These are phyloP conservation scores for Liposcelis brunnea DNA, from an alignment of 2,888 invertebrate species.

Conservation along the genomic window DNA sequence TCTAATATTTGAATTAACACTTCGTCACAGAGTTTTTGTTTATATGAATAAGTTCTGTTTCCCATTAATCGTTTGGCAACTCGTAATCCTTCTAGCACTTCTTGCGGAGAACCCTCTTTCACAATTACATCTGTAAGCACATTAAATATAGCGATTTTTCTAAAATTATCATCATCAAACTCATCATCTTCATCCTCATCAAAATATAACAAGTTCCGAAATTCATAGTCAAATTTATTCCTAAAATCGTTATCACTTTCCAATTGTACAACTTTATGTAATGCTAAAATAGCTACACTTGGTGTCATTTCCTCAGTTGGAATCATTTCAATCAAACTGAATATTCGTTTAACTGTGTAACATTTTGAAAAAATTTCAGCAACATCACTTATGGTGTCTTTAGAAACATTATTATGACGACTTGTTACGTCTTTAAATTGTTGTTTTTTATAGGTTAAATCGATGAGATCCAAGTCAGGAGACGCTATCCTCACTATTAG, in stretches of 20 bases:
- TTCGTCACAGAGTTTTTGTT: conserved; percentile 40
- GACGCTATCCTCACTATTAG: conserved; percentile 32
- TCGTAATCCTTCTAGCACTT: conserved; percentile 27
- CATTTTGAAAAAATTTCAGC: conserved; percentile 20
- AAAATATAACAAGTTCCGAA: neutral
- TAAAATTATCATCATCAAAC: conserved; percentile 23
- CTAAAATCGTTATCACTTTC: conserved; percentile 25
- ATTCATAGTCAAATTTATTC: conserved; percentile 14
- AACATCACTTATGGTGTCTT: conserved; percentile 5
- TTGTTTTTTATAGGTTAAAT: conserved; percentile 8
- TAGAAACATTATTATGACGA: neutral
- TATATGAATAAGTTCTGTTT: conserved; percentile 22
- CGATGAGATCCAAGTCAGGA: neutral
- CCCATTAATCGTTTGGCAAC: conserved; percentile 24
- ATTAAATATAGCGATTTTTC: conserved; percentile 27
- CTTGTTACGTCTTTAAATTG: conserved; percentile 6
- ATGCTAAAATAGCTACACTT: conserved; percentile 27
- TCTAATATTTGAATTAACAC: conserved; percentile 40
- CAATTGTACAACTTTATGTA: conserved; percentile 29
- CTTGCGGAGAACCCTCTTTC: conserved; percentile 24
- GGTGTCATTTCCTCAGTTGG: conserved; percentile 31
- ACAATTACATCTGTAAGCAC: conserved; percentile 31
- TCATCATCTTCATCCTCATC: conserved; percentile 18
- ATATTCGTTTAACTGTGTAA: conserved; percentile 23
- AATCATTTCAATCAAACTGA: conserved; percentile 28